Evolutionary conservation across 2,797 vertebrate genomes (phyloP).

Genomic region (Pelodytes ibericus): DNA sequence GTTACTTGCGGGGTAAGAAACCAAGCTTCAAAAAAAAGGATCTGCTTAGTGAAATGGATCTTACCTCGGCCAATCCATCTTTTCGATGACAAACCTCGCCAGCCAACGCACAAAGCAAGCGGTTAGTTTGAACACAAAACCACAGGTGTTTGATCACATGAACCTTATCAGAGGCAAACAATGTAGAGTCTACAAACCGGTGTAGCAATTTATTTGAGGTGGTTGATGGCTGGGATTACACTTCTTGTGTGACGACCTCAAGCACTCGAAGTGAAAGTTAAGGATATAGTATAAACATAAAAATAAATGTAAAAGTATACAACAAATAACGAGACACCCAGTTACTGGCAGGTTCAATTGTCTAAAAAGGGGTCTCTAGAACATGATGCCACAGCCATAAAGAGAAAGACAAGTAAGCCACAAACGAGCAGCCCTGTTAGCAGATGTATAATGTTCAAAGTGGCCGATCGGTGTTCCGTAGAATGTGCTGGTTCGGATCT

Average conservation of each 20-base stretch:
- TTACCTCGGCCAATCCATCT: slow-evolving; percentile 60
- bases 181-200: slow-evolving; percentile 46
- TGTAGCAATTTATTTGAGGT: slow-evolving; percentile 49
- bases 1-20: slow-evolving; percentile 60
- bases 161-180: slow-evolving; percentile 58
- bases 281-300: too few species aligned
- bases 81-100: slow-evolving; percentile 61
- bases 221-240: not conserved
- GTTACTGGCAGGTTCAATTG: too few species aligned
- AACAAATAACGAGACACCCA: too few species aligned
- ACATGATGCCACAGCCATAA: too few species aligned
- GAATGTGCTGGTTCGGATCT: not conserved
- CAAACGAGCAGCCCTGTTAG: not conserved
- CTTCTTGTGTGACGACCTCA: too few species aligned
- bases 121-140: slow-evolving; percentile 59
- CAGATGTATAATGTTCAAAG: not conserved
- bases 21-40: slow-evolving; percentile 50
- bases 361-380: too few species aligned
- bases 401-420: too few species aligned
- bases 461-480: not conserved
- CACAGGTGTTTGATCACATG: slow-evolving; percentile 64
- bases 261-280: too few species aligned
- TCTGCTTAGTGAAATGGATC: slow-evolving; percentile 56
- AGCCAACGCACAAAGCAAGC: slow-evolving; percentile 62
- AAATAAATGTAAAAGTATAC: too few species aligned